Conservation (phyloP, 1,140 invertebrate species). For the Eufriesea mexicana region DNA sequence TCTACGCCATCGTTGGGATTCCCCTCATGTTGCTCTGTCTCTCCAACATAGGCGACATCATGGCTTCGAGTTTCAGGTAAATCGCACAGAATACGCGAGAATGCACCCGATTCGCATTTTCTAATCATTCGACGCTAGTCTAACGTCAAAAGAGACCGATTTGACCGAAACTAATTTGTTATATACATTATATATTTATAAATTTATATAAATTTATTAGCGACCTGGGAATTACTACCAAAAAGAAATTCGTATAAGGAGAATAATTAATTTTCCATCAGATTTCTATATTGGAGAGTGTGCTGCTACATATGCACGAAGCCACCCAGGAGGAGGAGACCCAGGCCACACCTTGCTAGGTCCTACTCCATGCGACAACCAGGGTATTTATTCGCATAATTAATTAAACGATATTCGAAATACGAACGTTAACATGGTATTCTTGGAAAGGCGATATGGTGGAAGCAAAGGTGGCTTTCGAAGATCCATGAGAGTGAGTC, state of each 20-base stretch:
- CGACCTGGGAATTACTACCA: too few species aligned
- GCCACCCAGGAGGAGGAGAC: conserved; percentile 86
- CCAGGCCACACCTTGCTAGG: conserved; percentile 71
- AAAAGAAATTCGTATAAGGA: too few species aligned
- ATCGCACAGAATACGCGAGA: background rate
- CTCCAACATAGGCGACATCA: conserved; percentile 97
- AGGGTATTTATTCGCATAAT: conserved; percentile 66
- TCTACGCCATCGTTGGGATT: conserved; percentile 97
- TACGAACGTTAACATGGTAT: background rate
- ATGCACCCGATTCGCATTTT: background rate
- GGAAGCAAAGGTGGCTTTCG: conserved; percentile 81
- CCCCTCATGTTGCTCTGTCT: conserved; percentile 96
- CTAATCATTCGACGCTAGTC: too few species aligned
- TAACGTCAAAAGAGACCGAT: too few species aligned
- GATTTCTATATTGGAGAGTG: conserved; percentile 94
- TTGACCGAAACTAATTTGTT: too few species aligned
- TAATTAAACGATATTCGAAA: background rate
- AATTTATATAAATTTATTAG: too few species aligned
- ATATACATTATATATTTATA: too few species aligned
- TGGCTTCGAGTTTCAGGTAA: conserved; percentile 95
- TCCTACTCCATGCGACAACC: conserved; percentile 75
- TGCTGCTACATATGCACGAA: conserved; percentile 94
- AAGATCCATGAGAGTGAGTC: conserved; percentile 87
- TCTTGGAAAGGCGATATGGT: conserved; percentile 74
- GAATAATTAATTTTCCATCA: conserved; percentile 66